Evolutionary conservation across 2,113 vertebrate genomes (phyloP), one percentile per base, ranked within the genome.

Genomic region (Maccullochella peelii): DNA sequence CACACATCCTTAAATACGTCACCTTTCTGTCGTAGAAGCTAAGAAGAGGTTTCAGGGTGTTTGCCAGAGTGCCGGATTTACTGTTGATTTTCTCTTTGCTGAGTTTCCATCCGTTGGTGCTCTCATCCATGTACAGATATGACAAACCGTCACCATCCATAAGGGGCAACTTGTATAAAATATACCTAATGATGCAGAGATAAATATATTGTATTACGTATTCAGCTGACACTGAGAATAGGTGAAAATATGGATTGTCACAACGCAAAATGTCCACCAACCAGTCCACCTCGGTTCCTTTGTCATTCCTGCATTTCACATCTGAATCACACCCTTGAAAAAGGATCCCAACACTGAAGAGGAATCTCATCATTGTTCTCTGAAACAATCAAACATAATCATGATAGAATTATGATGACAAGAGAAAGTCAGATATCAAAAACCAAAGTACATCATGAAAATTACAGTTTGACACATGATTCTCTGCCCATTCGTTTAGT

Each of bases 91-190:
- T 47, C 23, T 78, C 0, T 0, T 0, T 1, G 73, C 90, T 92
- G 18, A 0, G 5, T 3, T 0, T 27, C 92, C 89, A 94, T 65
- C 91, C 83, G 0, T 79, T 38, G 21, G 84, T 93, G 40, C 14
- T 85, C 10, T 87, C 50, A 82, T 94, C 93, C 91, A 94, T 91
- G 80, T 94, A 93, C 44, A 92, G n/a, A 66, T 94, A 94, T 0
- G 25, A n/a, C 84, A 89, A 78, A 44, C 89, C 88, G 4, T 1
- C 15, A 33, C 8, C n/a, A 10, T 0, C 2, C 12, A 0, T 0
- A 0, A 36, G 78, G 18, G 89, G 91, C 2, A 86, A 42, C 77
- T 92, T 94, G 76, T 94, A 94, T 47, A 93, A 44, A 54, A 94
- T 88, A 73, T 84, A 93, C 92, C 93, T 94, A 6, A 74, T 44